Evolutionary conservation across 2,888 invertebrate species (phyloP).

Genomic region (Dichetophora obliterata): DNA sequence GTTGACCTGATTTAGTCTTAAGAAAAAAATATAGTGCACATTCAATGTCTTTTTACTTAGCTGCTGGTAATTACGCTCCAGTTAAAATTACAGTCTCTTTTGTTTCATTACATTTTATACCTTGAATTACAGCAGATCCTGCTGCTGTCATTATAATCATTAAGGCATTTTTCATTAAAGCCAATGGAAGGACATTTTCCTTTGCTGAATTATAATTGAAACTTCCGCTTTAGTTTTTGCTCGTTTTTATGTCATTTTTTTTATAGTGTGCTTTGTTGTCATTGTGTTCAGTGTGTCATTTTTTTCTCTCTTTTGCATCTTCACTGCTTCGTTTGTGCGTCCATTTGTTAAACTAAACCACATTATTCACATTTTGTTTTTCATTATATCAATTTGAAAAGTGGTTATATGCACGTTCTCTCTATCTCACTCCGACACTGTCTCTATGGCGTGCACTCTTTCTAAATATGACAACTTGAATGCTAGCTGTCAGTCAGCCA

Average conservation of each 20-base stretch:
- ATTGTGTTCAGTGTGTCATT: too few species aligned
- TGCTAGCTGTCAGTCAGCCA: slow-evolving; percentile 13
- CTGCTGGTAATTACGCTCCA: too few species aligned
- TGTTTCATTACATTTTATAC: too few species aligned
- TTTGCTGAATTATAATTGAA: slow-evolving; percentile 52
- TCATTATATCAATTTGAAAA: slow-evolving; percentile 2
- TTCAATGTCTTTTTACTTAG: too few species aligned
- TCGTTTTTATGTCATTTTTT: background rate
- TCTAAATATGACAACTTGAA: slow-evolving; percentile 15
- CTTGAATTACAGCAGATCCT: background rate
- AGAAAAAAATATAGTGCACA: too few species aligned
- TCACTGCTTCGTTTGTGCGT: background rate
- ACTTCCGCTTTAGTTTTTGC: slow-evolving; percentile 44
- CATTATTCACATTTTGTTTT: slow-evolving; percentile 25
- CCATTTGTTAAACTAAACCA: background rate
- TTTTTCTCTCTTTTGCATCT: background rate
- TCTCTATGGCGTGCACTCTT: background rate
- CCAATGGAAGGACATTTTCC: slow-evolving; percentile 49
- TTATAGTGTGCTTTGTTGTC: background rate
- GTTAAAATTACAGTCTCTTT: too few species aligned
- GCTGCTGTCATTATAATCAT: background rate
- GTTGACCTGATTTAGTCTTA: too few species aligned
- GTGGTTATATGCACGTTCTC: background rate
- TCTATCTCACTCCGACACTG: too few species aligned
- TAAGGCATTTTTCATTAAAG: slow-evolving; percentile 45